Evolutionary conservation across 2,797 vertebrate species (phyloP), one percentile per base, ranked within the genome.

Genomic region (Anas flavirostris): DNA sequence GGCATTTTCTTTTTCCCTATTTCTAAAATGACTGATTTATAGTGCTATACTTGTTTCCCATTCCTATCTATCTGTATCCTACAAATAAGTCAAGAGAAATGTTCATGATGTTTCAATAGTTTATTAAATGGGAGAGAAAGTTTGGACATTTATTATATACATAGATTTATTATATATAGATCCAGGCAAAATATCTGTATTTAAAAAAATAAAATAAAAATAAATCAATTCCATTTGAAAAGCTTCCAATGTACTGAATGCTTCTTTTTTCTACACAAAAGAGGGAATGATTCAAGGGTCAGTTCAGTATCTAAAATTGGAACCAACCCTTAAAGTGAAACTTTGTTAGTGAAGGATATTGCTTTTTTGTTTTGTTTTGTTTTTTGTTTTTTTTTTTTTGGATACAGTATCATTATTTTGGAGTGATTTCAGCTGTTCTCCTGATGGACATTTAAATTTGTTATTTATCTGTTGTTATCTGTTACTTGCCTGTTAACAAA

Each of bases 361-460:
- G 3, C 39, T 29, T 70, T 48, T 48, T 48, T 50, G 23, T 50
- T 0, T 18, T 64, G 48, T 56, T 82, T 68, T 0, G 16, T 60
- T 58, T 48, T 82, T 59, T 29, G 17, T 43, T 46, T 60, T 58
- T 48, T 82, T 59, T 29, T 43, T 43, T 46, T 46, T 46, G 19
- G 11, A 26, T 59, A 62, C 1, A 26, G 4, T 13, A 29, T 52
- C 46, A 55, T 15, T 48, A 62, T 44, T 46, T 46, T n/a, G 50
- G 25, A 2, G 3, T 56, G 12, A 60, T 66, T 52, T 76, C 26
- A 55, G 8, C 25, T 52, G 48, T 50, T 50, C 25, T 50, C 25
- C 25, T 8, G 7, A 50, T 25, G 25, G 25, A 25, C 48, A 50
- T 50, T 50, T 50, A 50, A 26, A 15, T 50, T 50, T 26, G 23